phyloP scores from a whole-genome alignment of 1,140 invertebrate genomes.

The Zelostemma sp. region DNA sequence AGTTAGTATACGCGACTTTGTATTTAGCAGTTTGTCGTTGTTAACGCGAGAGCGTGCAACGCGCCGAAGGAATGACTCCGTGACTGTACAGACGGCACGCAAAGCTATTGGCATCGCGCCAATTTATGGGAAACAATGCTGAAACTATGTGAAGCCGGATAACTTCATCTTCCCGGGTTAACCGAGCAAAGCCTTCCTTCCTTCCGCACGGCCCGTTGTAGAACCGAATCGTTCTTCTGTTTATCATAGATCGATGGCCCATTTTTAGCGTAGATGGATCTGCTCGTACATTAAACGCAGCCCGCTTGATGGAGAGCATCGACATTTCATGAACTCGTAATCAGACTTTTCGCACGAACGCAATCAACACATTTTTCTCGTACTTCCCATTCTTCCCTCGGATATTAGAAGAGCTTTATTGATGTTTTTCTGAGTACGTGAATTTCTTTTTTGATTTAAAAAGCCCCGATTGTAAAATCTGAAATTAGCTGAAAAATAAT shows the following conservation, averaged over 20 bases:
- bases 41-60: constrained; percentile 22
- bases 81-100: constrained; percentile 43
- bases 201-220: constrained; percentile 10
- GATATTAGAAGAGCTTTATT: no score
- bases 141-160: constrained; percentile 60
- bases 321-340: neutral
- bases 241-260: neutral
- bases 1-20: constrained; percentile 36
- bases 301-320: neutral
- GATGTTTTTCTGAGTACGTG: no score
- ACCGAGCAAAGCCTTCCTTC: constrained; percentile 51
- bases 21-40: constrained; percentile 26
- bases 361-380: constrained; percentile 1
- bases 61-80: constrained; percentile 14
- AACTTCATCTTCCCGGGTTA: constrained; percentile 62
- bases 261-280: neutral
- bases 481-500: no score
- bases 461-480: no score
- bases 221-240: constrained; percentile 23
- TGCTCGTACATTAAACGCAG: neutral
- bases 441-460: no score
- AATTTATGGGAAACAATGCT: constrained; percentile 62
- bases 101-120: constrained; percentile 54
- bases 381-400: no score
- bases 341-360: constrained; percentile 1